Evolutionary conservation across 64 coral and sea anemone species (phyloP).

Genomic region (Actinia tenebrosa): DNA sequence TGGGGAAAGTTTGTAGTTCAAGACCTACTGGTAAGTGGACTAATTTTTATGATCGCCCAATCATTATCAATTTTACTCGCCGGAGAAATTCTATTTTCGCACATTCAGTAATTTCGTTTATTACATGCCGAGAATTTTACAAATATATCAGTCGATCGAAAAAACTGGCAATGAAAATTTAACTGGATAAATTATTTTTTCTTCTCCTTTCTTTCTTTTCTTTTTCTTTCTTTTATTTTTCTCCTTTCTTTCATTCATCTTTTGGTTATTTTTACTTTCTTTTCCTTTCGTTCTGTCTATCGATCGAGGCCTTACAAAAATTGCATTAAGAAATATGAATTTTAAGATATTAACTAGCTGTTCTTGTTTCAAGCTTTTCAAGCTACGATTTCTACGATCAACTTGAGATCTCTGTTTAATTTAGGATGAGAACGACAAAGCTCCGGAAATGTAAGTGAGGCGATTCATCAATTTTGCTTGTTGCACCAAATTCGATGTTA

Average conservation of each 20-base stretch:
- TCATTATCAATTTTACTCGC: background rate
- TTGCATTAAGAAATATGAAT: no score
- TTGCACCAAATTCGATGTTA: background rate
- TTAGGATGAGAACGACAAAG: no score
- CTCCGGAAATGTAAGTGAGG: no score
- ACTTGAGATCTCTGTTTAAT: no score
- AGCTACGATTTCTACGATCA: no score
- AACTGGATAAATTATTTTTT: no score
- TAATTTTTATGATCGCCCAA: background rate
- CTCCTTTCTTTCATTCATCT: background rate
- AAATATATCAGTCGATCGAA: no score
- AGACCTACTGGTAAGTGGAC: background rate
- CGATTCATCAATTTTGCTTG: background rate
- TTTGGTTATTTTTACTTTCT: background rate
- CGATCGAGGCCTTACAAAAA: no score
- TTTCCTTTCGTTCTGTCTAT: background rate
- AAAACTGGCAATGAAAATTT: no score
- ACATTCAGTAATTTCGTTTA: background rate
- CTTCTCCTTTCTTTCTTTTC: background rate
- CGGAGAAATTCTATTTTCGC: background rate
- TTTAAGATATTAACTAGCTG: no score
- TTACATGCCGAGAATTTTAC: background rate
- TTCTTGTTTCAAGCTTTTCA: no score
- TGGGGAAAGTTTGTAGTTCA: background rate
- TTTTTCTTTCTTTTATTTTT: background rate